Evolutionary conservation across 2,113 vertebrate genomes (phyloP).

Genomic region (Camelus bactrianus): DNA sequence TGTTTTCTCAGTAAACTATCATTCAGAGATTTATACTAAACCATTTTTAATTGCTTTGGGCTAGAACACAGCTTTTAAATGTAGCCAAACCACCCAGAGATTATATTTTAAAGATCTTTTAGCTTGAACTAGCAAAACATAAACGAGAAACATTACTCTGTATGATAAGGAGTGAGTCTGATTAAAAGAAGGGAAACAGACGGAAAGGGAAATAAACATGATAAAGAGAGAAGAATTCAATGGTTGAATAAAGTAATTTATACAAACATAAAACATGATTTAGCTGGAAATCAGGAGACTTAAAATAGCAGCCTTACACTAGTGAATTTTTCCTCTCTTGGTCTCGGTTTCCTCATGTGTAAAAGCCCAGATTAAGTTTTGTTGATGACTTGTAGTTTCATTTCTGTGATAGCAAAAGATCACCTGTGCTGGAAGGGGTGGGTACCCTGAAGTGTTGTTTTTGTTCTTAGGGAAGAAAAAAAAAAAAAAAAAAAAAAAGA

Average conservation of each 20-base stretch:
- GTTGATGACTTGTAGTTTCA: background rate
- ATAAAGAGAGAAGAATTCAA: background rate
- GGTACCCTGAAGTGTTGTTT: background rate
- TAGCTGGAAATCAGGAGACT: background rate
- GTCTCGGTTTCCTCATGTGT: background rate
- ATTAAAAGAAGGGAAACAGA: background rate
- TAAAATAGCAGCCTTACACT: background rate
- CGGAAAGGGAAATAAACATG: background rate
- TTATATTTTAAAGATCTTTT: conserved; percentile 52
- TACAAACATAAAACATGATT: background rate
- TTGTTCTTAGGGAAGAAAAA: background rate
- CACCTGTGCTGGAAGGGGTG: background rate
- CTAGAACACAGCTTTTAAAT: conserved; percentile 60
- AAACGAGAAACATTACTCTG: background rate
- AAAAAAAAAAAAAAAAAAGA: too few relatives aligned
- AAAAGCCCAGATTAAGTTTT: background rate
- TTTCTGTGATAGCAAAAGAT: background rate
- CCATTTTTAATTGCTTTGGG: conserved; percentile 68
- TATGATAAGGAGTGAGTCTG: background rate
- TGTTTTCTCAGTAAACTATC: conserved; percentile 67
- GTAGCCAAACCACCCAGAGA: conserved; percentile 42
- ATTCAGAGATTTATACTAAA: conserved; percentile 65
- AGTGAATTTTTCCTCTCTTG: background rate
- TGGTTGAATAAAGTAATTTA: background rate
- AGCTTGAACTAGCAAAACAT: conserved; percentile 25